Percentiles rank a stretch among this genome's conserved stretches.
Conservation (phyloP, 2,888 invertebrate genomes). For the Mesochorus sp. region DNA sequence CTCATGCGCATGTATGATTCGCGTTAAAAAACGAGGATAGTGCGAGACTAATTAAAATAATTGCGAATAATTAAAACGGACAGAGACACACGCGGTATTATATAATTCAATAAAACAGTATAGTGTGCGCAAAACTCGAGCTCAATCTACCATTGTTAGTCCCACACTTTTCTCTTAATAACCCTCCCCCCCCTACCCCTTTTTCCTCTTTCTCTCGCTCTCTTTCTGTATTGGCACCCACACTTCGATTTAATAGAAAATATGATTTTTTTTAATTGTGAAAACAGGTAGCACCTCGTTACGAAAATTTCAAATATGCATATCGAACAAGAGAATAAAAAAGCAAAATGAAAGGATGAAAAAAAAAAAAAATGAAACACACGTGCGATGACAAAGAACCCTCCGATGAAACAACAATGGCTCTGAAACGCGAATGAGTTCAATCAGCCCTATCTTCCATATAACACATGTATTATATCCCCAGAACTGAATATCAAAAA, state of each 20-base stretch:
- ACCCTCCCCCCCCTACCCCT: no score
- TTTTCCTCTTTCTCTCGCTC: background rate
- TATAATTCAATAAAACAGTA: conserved; percentile 38
- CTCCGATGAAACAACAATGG: background rate
- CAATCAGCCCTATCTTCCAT: conserved; percentile 7
- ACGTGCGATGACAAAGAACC: background rate
- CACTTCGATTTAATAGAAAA: conserved; percentile 42
- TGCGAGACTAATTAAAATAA: conserved; percentile 26
- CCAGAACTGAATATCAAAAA: background rate
- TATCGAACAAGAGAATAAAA: conserved; percentile 2
- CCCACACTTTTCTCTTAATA: background rate
- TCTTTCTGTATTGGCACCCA: background rate
- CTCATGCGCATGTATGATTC: background rate
- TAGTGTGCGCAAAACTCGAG: conserved; percentile 6
- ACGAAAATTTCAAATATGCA: conserved; percentile 42
- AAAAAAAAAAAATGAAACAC: background rate
- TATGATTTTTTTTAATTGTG: conserved; percentile 8
- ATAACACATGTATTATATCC: conserved; percentile 25
- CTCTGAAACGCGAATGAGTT: conserved; percentile 11
- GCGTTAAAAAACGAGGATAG: background rate
- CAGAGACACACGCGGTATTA: conserved; percentile 12
- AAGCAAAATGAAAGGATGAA: background rate
- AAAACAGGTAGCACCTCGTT: conserved; percentile 38
- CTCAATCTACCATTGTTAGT: conserved; percentile 14
- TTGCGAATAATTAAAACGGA: conserved; percentile 34